Percentiles rank a stretch among this genome's conserved stretches.
Evolutionary conservation across 2,797 vertebrate species (phyloP).

Genomic region (Etheostoma perlongum): DNA sequence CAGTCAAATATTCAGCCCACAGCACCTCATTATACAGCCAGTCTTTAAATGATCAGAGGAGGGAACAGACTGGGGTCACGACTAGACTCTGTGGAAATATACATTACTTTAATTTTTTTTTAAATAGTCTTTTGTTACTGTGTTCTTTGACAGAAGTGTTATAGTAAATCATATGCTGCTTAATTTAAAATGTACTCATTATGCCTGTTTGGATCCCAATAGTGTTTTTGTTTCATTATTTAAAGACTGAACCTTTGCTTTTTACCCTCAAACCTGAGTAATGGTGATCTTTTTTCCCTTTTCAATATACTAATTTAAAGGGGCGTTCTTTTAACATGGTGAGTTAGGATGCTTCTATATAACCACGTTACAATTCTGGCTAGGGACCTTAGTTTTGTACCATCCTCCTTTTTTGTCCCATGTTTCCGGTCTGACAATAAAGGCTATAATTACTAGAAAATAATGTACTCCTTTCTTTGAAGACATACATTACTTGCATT

Average conservation of each 20-base stretch:
- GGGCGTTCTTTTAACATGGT: neutral
- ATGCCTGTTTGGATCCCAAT: neutral
- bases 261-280: neutral
- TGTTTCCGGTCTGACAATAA: neutral
- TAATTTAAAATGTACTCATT: neutral
- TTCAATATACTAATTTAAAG: neutral
- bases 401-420: neutral
- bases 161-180: conserved; percentile 1
- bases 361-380: neutral
- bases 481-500: neutral
- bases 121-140: neutral
- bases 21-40: conserved; percentile 44
- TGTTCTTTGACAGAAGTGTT: neutral
- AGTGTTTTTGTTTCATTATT: neutral
- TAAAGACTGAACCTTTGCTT: neutral
- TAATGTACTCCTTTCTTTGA: neutral
- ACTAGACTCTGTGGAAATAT: conserved; percentile 20
- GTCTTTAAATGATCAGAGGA: conserved; percentile 14
- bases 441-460: neutral
- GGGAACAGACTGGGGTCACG: conserved; percentile 19
- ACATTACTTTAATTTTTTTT: conserved; percentile 23
- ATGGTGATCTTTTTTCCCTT: neutral
- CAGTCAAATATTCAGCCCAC: conserved; percentile 16
- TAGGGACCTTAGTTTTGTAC: neutral
- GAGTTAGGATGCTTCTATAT: neutral